phyloP scores from a whole-genome alignment of 2,113 vertebrate species.

The Platichthys stellatus region DNA sequence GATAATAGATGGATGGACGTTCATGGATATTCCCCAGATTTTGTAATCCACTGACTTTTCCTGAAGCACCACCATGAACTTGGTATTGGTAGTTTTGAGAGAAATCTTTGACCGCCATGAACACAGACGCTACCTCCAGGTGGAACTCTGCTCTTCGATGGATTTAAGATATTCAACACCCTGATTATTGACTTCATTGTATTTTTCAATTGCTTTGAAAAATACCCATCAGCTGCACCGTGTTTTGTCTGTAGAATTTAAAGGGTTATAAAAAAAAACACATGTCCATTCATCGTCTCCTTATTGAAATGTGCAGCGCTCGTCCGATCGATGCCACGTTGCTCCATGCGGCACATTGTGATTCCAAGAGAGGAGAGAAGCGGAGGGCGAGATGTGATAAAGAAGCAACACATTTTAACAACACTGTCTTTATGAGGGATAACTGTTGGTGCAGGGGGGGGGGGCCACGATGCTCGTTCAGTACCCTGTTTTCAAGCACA shows the following conservation, averaged over 20 bases:
- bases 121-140: no score
- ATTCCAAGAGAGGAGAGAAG: not conserved
- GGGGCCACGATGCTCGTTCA: not conserved
- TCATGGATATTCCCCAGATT: no score
- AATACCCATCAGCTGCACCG: no score
- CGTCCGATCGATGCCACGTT: not conserved
- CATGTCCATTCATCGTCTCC: not conserved
- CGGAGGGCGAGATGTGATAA: not conserved
- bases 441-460: not conserved
- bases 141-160: no score
- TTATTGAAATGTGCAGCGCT: not conserved
- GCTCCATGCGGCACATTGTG: not conserved
- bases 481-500: not conserved
- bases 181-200: not conserved
- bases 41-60: no score
- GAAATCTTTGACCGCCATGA: no score
- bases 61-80: no score
- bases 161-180: not conserved
- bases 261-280: no score
- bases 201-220: not conserved
- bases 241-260: no score
- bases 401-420: not conserved
- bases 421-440: not conserved
- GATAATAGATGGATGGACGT: no score
- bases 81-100: no score